Evolutionary conservation across 2,797 vertebrate species (phyloP), one percentile per base, ranked within the genome.

Genomic region (Nothura maculosa): DNA sequence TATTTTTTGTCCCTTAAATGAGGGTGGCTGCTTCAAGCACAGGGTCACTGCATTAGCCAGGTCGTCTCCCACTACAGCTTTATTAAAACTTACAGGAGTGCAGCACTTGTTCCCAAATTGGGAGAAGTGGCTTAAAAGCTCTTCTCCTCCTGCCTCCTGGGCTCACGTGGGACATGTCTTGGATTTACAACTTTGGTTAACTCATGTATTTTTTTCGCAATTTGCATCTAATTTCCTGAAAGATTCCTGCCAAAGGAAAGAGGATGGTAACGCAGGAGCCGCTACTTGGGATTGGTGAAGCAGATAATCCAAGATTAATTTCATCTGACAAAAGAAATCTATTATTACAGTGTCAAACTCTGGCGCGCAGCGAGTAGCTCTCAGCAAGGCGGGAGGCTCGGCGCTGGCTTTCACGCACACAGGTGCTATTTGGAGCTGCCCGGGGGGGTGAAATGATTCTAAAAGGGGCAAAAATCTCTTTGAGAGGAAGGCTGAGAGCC

Each of bases 281-380:
- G 76, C 38, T 92, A 83, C 93, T 94, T 94, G 94, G 92, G 92
- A 94, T 93, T 96, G 96, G 87, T 90, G 95, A 97, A 97, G 96
- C 97, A 97, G 95, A 97, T 97, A 97, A 97, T 96, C 95, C 95
- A 95, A 95, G 95, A 97, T 97, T 97, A 97, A 97, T 97, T 97
- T 96, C 92, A 94, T 90, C 89, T 95, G 93, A 97, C 95, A 97
- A 96, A 96, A 91, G 84, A 91, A 95, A 94, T 85, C 87, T 96
- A 93, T 95, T 95, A 94, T 95, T 92, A 77, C 81, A 91, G 73
- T 81, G 94, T 94, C 95, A 92, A 85, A 96, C 82, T 92, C 84
- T 5, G 6, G 60, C 27, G 38, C 92, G 83, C 52, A 67, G 75
- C 87, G 74, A 40, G 81, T 10, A 93, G 81, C 92, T 94, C 74